Evolutionary conservation across 2,113 vertebrate genomes (phyloP), one percentile per base, ranked within the genome.

Genomic region (Rhizomys pruinosus): DNA sequence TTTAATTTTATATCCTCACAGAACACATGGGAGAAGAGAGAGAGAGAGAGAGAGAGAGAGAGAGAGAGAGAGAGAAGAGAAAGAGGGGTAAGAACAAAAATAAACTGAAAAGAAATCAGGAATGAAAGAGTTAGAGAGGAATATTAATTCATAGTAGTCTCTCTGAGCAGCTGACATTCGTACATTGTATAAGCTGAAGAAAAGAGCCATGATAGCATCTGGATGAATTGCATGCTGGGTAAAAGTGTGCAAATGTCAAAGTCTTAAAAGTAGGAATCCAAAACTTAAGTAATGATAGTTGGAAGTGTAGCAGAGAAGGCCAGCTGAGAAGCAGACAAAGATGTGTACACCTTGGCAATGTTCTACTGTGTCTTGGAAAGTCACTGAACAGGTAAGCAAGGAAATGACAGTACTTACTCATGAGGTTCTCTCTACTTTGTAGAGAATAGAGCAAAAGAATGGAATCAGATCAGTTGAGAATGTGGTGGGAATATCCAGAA

Each of bases 81-180:
- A 19, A 7, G 61, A 44, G 52, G n/a, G 80, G n/a, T n/a, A n/a
- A 88, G 61, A 89, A 47, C 34, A 44, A 52, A 78, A 69, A 76
- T 59, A 76, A 82, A 92, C 90, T 52, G 71, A 84, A 85, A 87
- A 44, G 32, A 55, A 42, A 15, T 9, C 59, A 66, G 73, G 76
- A 88, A 27, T 22, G 85, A 90, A 84, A 73, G 34, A 61, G 20
- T 2, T 64, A n/a, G n/a, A 9, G n/a, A 73, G 25, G 34, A 82
- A 11, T 80, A 13, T 32, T 87, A 32, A 59, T 89, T 76, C 23
- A 76, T 27, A 27, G 4, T 11, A 13, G 7, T 16, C 82, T 79
- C 20, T 78, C 68, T 86, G 69, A 92, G 79, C 82, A 93, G 34
- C 4, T 61, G 63, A 59, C 5, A 23, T 90, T 94, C 85, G 68